Percentiles rank a stretch among this genome's conserved stretches.
Conservation (phyloP, 2,797 vertebrate species). For the Echiichthys vipera region DNA sequence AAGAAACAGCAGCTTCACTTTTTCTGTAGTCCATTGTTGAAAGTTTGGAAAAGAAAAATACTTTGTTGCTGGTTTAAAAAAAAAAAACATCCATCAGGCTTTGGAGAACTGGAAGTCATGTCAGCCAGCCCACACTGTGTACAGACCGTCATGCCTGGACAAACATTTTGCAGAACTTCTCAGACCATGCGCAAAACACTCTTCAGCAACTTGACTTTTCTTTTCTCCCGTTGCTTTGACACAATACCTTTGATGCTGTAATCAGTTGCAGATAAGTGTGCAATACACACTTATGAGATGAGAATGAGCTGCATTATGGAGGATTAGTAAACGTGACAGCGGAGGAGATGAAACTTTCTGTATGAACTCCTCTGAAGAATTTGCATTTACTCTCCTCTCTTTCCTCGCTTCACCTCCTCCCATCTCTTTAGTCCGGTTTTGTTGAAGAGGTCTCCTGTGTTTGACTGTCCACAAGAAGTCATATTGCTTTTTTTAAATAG, state of each 20-base stretch:
- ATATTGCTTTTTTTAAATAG: conserved; percentile 57
- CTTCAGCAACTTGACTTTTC: conserved; percentile 6
- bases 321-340: conserved; percentile 22
- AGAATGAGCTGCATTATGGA: neutral
- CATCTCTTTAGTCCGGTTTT: conserved; percentile 19
- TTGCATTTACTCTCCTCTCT: neutral
- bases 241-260: neutral
- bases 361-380: conserved; percentile 6
- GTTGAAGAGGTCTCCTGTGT: conserved; percentile 27
- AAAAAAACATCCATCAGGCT: conserved; percentile 22
- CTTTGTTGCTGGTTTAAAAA: conserved; percentile 20
- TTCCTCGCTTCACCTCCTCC: neutral
- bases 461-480: conserved; percentile 47
- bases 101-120: conserved; percentile 30
- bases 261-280: neutral
- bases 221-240: neutral
- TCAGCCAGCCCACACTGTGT: conserved; percentile 14
- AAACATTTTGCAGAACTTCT: conserved; percentile 33
- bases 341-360: conserved; percentile 2
- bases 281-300: neutral
- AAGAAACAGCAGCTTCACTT: conserved; percentile 39
- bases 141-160: conserved; percentile 30
- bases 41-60: conserved; percentile 8
- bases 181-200: conserved; percentile 20
- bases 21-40: conserved; percentile 13